Evolutionary conservation across 2,888 invertebrate genomes (phyloP).

Genomic region (Drosophila fungiperda): DNA sequence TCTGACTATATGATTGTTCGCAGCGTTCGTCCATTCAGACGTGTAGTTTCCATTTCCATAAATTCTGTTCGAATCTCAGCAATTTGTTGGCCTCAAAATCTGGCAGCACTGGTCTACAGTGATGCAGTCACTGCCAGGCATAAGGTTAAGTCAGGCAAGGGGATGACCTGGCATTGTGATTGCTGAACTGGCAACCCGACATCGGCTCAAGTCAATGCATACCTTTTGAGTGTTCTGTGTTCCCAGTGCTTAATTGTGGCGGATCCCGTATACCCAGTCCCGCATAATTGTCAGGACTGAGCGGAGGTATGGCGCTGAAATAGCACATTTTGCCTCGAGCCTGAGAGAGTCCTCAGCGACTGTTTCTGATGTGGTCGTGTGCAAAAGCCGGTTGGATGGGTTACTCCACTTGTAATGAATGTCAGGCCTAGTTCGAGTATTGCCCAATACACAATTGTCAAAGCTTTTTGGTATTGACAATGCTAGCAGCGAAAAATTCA

Average conservation of each 20-base stretch:
- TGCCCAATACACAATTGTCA: slow-evolving; percentile 1
- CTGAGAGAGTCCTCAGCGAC: background rate
- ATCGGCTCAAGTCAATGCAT: slow-evolving; percentile 24
- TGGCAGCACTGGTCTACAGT: background rate
- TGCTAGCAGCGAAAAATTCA: background rate
- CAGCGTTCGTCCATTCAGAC: background rate
- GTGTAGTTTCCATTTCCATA: background rate
- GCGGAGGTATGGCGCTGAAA: slow-evolving; percentile 2
- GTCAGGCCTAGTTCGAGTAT: too few species aligned
- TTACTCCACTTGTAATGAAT: background rate
- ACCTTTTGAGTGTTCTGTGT: slow-evolving; percentile 25
- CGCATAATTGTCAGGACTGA: background rate
- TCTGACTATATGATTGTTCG: background rate
- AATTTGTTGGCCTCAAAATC: background rate
- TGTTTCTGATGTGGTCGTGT: background rate
- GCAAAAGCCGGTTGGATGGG: background rate
- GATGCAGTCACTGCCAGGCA: background rate
- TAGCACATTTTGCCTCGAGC: slow-evolving; percentile 7
- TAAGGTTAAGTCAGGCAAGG: slow-evolving; percentile 37
- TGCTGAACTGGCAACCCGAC: slow-evolving; percentile 8
- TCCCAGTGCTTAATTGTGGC: slow-evolving; percentile 58
- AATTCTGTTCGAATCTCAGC: background rate
- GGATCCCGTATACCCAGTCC: slow-evolving; percentile 33
- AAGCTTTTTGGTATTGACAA: background rate
- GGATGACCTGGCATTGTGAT: slow-evolving; percentile 31